Percentiles rank a stretch among this genome's conserved stretches.
Conservation (phyloP, 2,113 vertebrate species). For the Ranitomeya imitator region DNA sequence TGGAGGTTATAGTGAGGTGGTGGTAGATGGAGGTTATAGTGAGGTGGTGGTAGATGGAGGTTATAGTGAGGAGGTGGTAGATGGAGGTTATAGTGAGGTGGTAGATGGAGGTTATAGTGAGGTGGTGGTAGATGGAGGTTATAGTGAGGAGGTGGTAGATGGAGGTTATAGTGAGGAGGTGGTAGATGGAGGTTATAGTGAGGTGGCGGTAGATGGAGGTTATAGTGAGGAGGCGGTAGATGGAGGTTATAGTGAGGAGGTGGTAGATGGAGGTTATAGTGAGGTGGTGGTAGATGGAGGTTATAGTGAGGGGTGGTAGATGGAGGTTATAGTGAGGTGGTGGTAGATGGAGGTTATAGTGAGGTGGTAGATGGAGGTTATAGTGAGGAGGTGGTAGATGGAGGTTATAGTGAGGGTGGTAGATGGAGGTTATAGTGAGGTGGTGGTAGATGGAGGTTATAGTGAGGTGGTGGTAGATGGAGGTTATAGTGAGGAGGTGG, state of each 20-base stretch:
- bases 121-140: not conserved
- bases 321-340: not conserved
- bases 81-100: not conserved
- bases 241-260: not conserved
- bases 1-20: not conserved
- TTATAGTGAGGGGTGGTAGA: not conserved
- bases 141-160: not conserved
- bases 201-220: not conserved
- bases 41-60: not conserved
- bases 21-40: too few relatives aligned
- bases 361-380: not conserved
- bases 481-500: too few relatives aligned
- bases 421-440: too few relatives aligned
- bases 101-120: not conserved
- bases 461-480: too few relatives aligned
- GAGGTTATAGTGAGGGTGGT: not conserved
- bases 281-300: not conserved
- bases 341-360: too few relatives aligned
- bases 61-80: not conserved
- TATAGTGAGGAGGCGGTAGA: not conserved
- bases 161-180: not conserved
- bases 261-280: not conserved
- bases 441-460: too few relatives aligned
- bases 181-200: not conserved
- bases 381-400: not conserved